Evolutionary conservation across 2,113 vertebrate species (phyloP), one percentile per base, ranked within the genome.

Genomic region (Callopanchax toddi): DNA sequence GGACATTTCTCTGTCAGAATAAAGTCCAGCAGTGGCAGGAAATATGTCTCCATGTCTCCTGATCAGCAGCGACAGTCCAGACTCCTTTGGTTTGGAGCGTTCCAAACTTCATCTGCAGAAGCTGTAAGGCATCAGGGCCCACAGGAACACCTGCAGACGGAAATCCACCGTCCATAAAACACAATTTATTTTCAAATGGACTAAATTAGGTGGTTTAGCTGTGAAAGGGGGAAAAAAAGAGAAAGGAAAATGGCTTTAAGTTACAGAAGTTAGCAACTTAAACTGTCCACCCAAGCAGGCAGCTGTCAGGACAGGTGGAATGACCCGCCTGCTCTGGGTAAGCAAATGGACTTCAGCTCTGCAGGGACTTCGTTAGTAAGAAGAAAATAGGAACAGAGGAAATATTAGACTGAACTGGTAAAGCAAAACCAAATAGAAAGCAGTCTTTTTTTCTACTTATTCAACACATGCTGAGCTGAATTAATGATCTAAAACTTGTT

Each of bases 21-120:
- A 67, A 64, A 82, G 72, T 79, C 73, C 68, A 67, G 58, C 9
- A n/a, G 49, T 74, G 76, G 76, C 75, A 85, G 55, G 63, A 82
- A 71, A 77, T 23, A 37, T 39, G 57, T 34, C 60, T 57, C 44
- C 72, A 68, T 74, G 66, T 69, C 40, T 66, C 51, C 17, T 7
- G 13, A 76, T 46, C 64, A 18, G 40, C n/a, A 67, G 49, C 66
- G 55, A 37, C 53, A 65, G 51, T 44, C 50, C 57, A 44, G 17
- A 60, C 66, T 15, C 39, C 39, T 5, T 40, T 13, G 4, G 16
- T 13, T 43, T n/a, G 17, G 32, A 64, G 60, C 51, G 67, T 77
- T 61, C 52, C 15, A 3, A 74, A 71, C 72, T 69, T 76, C 56
- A 81, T 84, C 72, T 72, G 73, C 29, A 32, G 13, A 60, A 40